Conservation (phyloP, 2,888 invertebrate species). For the Macrophya annulata region DNA sequence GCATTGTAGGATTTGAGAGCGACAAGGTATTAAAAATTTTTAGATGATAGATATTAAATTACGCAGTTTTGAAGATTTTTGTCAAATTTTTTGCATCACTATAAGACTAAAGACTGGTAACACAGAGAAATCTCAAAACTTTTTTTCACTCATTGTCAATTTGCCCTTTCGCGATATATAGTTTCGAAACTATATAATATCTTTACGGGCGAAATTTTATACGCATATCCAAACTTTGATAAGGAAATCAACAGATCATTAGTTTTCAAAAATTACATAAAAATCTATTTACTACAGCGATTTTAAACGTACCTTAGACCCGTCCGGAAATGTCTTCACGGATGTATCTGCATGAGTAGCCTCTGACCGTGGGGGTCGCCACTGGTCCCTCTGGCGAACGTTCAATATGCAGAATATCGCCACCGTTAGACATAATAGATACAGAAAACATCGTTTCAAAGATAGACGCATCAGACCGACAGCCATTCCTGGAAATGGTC, state of each 20-base stretch:
- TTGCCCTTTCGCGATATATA: neutral
- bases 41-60: neutral
- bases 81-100: neutral
- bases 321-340: slow-evolving; percentile 64
- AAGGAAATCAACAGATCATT: too few relatives aligned
- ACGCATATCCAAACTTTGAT: too few relatives aligned
- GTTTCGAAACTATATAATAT: too few relatives aligned
- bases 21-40: neutral
- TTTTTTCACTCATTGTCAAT: neutral
- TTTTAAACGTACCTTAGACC: slow-evolving; percentile 68
- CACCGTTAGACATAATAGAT: slow-evolving; percentile 81
- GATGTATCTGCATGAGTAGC: slow-evolving; percentile 66
- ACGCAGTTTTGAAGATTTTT: neutral
- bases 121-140: neutral
- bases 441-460: slow-evolving; percentile 82
- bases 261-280: neutral
- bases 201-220: too few relatives aligned
- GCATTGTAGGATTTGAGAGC: neutral
- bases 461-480: slow-evolving; percentile 83
- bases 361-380: slow-evolving; percentile 75
- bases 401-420: slow-evolving; percentile 82
- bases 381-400: slow-evolving; percentile 78
- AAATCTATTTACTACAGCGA: neutral
- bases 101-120: neutral
- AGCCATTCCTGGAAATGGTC: slow-evolving; percentile 63